Evolutionary conservation across 53 echinoderm and acorn worm species (phyloP), one percentile per base, ranked within the genome.

Genomic region (Glandiceps talaboti): DNA sequence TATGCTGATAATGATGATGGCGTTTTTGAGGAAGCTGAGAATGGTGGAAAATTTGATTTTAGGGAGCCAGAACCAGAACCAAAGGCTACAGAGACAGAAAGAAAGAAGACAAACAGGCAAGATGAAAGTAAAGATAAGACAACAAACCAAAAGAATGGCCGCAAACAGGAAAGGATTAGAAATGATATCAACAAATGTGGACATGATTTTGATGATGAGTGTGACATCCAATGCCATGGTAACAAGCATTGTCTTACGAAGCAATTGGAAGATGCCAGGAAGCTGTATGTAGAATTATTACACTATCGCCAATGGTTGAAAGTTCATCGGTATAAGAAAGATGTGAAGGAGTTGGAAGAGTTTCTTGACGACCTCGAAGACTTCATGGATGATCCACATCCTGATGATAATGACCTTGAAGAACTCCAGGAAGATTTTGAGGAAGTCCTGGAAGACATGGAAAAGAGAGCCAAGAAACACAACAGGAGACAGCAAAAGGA

Each of bases 351-450:
- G 81, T 86, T 94, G 12, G 82, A 86, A 32, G 90, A 92, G 33
- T 94, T 94, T 83, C 86, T 94, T 84, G 92, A 92, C 32, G 91
- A 90, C 30, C 85, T 94, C 27, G 94, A 86, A 30, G 94, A 94
- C 80, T 94, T 94, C 76, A 84, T 94, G 28, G 88, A 88, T 29
- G 94, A 94, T 76, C 90, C 92, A 27, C 81, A 87, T 30, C 73
- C 90, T 0, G 82, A 84, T 1, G 94, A 94, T 33, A 80, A 81
- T 30, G 92, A 92, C 74, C 84, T 94, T 30, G 92, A 90, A 31
- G 92, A 94, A 45, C 80, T 94, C 83, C 92, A 92, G 81, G 94
- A 92, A 30, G 94, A 94, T 31, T 94, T 94, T 86, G 94, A 92
- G 32, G 92, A 94, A 32, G 90, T 94, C 86, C 86, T 92, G 14